These are phyloP conservation scores for Metalampra italica DNA, from an alignment of 2,888 invertebrate species.

Conservation along the genomic window DNA sequence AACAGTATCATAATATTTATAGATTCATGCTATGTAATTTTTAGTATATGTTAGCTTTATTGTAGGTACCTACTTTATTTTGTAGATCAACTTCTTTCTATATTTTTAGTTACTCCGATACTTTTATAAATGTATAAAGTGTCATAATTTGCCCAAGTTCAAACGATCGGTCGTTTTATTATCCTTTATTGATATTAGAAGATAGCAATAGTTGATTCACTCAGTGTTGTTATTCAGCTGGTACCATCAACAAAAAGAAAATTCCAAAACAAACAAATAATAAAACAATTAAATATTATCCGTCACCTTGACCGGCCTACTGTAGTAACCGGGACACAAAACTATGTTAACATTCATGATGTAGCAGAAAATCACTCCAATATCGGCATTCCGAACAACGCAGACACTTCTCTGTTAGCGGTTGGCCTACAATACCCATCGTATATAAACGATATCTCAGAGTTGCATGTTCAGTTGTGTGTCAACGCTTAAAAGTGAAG, in stretches of 20 bases:
- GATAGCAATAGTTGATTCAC: no score
- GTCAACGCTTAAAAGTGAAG: slow-evolving; percentile 51
- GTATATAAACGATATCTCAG: slow-evolving; percentile 66
- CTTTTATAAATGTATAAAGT: no score
- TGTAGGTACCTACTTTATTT: no score
- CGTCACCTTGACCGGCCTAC: slow-evolving; percentile 65
- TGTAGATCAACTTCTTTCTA: no score
- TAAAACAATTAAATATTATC: slow-evolving; percentile 44
- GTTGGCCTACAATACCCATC: slow-evolving; percentile 68
- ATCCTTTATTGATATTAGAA: no score
- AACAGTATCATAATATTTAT: no score
- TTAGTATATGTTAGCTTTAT: no score
- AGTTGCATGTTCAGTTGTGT: slow-evolving; percentile 57
- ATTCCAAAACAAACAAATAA: slow-evolving; percentile 43
- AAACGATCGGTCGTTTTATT: no score
- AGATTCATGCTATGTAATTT: no score
- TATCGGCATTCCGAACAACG: slow-evolving; percentile 48
- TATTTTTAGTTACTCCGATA: no score
- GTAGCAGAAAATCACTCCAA: slow-evolving; percentile 57
- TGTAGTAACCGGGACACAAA: slow-evolving; percentile 60
- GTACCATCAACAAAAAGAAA: slow-evolving; percentile 18
- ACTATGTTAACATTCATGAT: slow-evolving; percentile 67
- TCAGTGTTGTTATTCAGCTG: no score
- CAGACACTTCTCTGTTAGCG: slow-evolving; percentile 62
- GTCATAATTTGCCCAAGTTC: no score